Evolutionary conservation across 1,140 invertebrate species (phyloP).

Genomic region (Lithobius niger): DNA sequence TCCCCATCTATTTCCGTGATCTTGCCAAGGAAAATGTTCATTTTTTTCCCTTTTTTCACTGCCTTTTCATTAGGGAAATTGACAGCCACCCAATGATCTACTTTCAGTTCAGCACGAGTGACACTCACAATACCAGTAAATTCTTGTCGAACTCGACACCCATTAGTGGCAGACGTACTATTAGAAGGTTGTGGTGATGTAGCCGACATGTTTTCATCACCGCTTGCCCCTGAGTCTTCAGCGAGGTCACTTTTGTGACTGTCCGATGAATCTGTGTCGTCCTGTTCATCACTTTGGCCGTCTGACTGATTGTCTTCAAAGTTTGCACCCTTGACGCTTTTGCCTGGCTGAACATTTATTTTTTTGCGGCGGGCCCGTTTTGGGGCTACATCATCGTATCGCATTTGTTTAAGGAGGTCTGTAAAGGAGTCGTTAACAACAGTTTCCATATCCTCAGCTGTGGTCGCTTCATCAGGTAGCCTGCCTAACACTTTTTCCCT

Average conservation of each 20-base stretch:
- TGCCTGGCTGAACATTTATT: neutral
- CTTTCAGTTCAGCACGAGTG: neutral
- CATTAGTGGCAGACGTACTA: neutral
- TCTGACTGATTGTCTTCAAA: neutral
- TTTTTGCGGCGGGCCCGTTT: neutral
- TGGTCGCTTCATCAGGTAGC: slow-evolving; percentile 6
- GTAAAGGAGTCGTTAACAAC: neutral
- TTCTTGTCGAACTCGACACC: neutral
- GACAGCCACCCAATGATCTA: neutral
- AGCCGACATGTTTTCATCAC: neutral
- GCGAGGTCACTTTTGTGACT: neutral
- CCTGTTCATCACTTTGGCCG: neutral
- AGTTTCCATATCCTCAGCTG: neutral
- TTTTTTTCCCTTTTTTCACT: neutral
- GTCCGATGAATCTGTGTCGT: neutral
- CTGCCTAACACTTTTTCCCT: slow-evolving; percentile 16
- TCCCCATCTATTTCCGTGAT: neutral
- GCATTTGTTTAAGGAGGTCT: neutral
- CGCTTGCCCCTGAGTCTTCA: neutral
- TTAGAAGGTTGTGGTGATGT: too few species aligned
- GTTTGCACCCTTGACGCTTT: neutral
- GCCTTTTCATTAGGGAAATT: neutral
- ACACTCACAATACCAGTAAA: neutral
- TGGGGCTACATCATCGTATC: neutral
- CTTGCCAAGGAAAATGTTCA: neutral